Base-by-base conservation (phyloP, 64 coral and sea anemone species). In the Montipora capricornis region DNA sequence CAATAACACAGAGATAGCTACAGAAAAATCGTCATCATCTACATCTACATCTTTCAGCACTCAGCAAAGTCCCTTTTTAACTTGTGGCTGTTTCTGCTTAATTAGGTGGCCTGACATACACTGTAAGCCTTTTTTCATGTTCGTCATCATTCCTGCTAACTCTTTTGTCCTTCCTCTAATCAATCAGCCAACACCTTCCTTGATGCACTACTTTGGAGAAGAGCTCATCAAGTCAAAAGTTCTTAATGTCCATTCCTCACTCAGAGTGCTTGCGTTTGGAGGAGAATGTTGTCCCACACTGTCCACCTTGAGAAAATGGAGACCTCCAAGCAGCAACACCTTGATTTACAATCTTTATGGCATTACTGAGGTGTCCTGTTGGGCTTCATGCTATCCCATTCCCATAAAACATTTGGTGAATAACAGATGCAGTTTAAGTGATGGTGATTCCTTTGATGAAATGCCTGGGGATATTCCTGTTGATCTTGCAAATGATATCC, bases 331-430 rank as follows among this genome's bases (percentile, higher is more conserved):
- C 0, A 96, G 94, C 70, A 77, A 91, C 53, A 94, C 91, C 44
- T 83, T 76, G 77, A 47, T 98, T 13, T 98, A 84, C 74, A 96
- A 98, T 81, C 69, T 98, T 2, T 98, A 98, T 70, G 97, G 97
- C 17, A 96, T 96, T 22, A 98, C 97, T 44, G 97, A 98, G 76
- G 97, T 98, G 1, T 98, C 97, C 12, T 91, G 97, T 68, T 98
- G 94, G 97, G 94, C 94, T 15, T 87, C 94, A 6, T 98, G 60
- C 61, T 87, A 91, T 78, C 76, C 76, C 69, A 95, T 98, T 89
- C 76, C 96, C 22, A 46, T 87, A 16, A 19, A 90, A 71, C 84
- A 90, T 73, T 82, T 98, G 51, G 62, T 14, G 11, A 57, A 59
- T 84, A 45, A 22, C 53, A 79, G 10, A 47, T 17, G 2, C 10